Percentiles rank a stretch among this genome's conserved stretches.
Evolutionary conservation across 2,888 invertebrate genomes (phyloP).

Genomic region (Cephus sareptanus): DNA sequence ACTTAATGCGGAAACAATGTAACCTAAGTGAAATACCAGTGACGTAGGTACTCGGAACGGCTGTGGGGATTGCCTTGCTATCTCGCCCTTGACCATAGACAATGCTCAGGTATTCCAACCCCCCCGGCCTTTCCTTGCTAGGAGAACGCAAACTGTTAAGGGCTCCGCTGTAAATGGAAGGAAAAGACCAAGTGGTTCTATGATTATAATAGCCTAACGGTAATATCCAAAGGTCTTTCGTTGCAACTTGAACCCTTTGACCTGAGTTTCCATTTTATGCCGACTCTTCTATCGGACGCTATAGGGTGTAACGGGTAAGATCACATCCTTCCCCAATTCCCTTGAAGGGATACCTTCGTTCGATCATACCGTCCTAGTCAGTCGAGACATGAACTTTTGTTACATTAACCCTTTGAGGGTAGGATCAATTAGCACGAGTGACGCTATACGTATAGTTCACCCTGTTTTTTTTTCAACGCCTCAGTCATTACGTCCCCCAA

Average conservation of each 20-base stretch:
- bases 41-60: too few relatives aligned
- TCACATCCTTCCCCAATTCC: neutral
- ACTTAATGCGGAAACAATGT: too few relatives aligned
- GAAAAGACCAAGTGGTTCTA: neutral
- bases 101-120: too few relatives aligned
- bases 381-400: conserved; percentile 38
- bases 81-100: too few relatives aligned
- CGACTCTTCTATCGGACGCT: neutral
- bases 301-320: neutral
- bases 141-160: too few relatives aligned
- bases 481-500: neutral
- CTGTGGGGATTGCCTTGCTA: too few relatives aligned
- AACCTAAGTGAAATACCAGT: too few relatives aligned
- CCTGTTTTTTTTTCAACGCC: neutral
- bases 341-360: neutral
- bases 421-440: neutral
- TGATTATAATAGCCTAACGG: neutral
- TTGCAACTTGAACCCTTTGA: neutral
- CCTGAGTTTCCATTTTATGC: neutral
- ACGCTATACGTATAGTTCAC: neutral
- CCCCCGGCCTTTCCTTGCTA: too few relatives aligned
- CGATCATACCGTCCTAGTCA: conserved; percentile 25
- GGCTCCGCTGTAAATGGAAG: neutral
- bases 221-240: neutral
- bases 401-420: conserved; percentile 42